phyloP scores from a whole-genome alignment of 1,140 invertebrate genomes.

The Orchestia grillus region DNA sequence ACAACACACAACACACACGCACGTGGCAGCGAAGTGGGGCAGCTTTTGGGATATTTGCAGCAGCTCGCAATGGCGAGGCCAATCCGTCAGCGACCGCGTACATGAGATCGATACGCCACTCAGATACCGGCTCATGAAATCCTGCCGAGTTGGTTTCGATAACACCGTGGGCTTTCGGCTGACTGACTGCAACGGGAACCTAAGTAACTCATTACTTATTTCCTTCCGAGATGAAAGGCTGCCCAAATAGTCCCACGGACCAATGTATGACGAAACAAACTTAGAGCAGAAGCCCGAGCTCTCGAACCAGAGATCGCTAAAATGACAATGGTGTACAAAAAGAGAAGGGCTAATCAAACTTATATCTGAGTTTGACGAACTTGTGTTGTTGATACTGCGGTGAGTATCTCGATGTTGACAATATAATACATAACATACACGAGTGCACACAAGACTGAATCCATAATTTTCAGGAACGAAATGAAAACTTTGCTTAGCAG shows the following conservation, averaged over 20 bases:
- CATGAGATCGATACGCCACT: neutral
- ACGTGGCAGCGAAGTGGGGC: neutral
- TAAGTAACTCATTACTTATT: no score
- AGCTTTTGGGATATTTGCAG: neutral
- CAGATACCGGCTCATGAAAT: neutral
- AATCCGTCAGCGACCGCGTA: neutral
- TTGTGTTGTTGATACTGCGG: neutral
- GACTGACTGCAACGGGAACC: no score
- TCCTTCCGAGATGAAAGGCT: neutral
- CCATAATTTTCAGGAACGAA: neutral
- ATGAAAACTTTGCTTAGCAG: neutral
- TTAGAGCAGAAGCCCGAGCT: neutral
- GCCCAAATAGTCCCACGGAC: neutral
- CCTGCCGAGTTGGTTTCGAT: neutral
- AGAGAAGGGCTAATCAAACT: no score
- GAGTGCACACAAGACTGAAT: neutral
- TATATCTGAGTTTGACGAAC: neutral
- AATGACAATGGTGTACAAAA: no score
- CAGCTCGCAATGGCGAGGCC: neutral
- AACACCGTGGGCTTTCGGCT: neutral
- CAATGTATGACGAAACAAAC: neutral
- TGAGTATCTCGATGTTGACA: neutral
- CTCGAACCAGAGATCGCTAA: no score
- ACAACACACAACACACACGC: no score
- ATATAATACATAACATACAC: neutral